phyloP scores from a whole-genome alignment of 2,888 invertebrate species.

The Tipula vernalis region DNA sequence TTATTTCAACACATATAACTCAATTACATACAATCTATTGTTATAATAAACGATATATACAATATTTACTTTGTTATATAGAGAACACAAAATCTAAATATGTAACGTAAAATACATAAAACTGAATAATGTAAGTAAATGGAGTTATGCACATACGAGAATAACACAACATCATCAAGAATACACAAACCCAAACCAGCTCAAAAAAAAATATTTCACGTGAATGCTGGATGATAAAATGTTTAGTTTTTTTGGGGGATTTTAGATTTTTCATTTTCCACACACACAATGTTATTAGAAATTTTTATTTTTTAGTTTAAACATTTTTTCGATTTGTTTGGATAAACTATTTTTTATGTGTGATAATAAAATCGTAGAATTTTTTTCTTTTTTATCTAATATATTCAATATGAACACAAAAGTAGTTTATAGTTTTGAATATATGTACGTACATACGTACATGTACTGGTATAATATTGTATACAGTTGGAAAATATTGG shows the following conservation, averaged over 20 bases:
- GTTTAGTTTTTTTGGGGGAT: neutral
- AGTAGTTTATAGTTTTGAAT: neutral
- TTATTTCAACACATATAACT: no score
- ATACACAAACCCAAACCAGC: neutral
- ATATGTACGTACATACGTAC: neutral
- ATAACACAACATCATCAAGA: neutral
- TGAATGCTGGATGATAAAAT: neutral
- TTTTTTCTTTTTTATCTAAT: neutral
- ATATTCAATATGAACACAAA: neutral
- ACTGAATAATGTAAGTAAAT: no score
- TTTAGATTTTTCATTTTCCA: neutral
- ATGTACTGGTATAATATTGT: neutral
- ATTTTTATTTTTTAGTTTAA: neutral
- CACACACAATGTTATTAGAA: neutral
- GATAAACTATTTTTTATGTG: neutral
- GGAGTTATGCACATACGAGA: no score
- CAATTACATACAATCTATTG: no score
- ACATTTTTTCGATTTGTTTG: neutral
- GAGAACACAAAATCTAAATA: no score
- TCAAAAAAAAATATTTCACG: neutral
- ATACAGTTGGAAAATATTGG: neutral
- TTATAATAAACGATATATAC: no score
- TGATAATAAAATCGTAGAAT: neutral
- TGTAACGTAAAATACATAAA: no score
- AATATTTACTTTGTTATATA: no score